phyloP scores from a whole-genome alignment of 1,140 invertebrate species.

The Trachelipus rathkii region DNA sequence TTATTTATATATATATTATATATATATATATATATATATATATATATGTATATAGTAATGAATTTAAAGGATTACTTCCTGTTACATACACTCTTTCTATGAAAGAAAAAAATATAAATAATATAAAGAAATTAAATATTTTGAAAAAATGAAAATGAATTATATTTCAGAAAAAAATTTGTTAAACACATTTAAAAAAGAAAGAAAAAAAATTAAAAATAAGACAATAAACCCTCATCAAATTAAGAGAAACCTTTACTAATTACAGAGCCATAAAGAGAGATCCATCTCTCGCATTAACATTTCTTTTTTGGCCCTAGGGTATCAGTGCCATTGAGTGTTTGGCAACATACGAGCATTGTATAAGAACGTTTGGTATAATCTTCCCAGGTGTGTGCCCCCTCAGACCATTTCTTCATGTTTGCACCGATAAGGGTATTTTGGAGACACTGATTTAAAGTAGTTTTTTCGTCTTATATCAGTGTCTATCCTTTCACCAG shows the following conservation, averaged over 20 bases:
- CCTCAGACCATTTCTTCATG: neutral
- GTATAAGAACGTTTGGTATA: neutral
- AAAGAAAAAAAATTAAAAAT: no score
- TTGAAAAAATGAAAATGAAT: no score
- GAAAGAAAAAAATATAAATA: no score
- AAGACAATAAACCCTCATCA: neutral
- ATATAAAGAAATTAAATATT: no score
- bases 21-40: no score
- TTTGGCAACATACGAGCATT: neutral
- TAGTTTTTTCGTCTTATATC: neutral
- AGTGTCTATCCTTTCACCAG: neutral
- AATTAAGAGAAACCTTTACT: neutral
- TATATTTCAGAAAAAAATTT: no score
- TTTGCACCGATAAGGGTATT: neutral
- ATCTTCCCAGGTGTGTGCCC: neutral
- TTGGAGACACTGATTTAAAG: no score
- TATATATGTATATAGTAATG: no score
- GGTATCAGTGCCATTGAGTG: slow-evolving; percentile 1
- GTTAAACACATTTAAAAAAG: no score
- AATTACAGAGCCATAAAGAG: neutral
- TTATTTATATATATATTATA: no score
- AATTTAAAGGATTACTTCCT: no score
- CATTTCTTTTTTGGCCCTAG: neutral
- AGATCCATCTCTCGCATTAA: neutral
- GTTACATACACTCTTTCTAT: no score